Evolutionary conservation across 2,113 vertebrate genomes (phyloP).

Genomic region (Ploceus nigricollis): DNA sequence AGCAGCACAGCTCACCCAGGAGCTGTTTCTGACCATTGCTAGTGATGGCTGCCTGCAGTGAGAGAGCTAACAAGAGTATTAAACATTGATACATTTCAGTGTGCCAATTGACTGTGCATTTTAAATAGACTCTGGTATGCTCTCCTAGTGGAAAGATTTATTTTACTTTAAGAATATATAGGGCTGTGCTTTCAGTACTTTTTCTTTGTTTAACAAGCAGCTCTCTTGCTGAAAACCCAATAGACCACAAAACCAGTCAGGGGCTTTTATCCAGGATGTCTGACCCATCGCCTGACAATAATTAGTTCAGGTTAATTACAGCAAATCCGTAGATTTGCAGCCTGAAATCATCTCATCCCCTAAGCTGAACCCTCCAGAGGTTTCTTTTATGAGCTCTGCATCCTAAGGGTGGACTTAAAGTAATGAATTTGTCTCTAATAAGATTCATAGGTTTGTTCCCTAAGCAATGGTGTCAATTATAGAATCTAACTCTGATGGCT

Average conservation of each 20-base stretch:
- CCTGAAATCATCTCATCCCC: slow-evolving; percentile 72
- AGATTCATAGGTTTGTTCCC: slow-evolving; percentile 79
- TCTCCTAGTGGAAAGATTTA: slow-evolving; percentile 2
- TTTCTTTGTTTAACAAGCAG: slow-evolving; percentile 52
- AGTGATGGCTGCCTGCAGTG: neutral
- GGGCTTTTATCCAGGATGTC: slow-evolving; percentile 66
- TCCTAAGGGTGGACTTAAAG: slow-evolving; percentile 75
- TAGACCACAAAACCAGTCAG: slow-evolving; percentile 56
- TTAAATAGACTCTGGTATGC: neutral
- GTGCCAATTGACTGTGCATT: slow-evolving; percentile 16
- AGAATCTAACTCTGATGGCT: slow-evolving; percentile 70
- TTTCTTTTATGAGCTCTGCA: slow-evolving; percentile 78
- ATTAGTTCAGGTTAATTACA: slow-evolving; percentile 90
- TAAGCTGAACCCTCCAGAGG: slow-evolving; percentile 73
- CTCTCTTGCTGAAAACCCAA: slow-evolving; percentile 26
- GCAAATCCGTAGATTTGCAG: slow-evolving; percentile 76
- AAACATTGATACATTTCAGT: slow-evolving; percentile 5
- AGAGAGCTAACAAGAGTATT: neutral
- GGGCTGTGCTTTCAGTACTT: slow-evolving; percentile 18
- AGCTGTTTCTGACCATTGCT: neutral
- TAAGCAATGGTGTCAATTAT: slow-evolving; percentile 74
- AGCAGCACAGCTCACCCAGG: neutral
- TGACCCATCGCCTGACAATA: slow-evolving; percentile 75
- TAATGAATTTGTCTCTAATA: slow-evolving; percentile 82
- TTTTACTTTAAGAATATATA: slow-evolving; percentile 33